Percentiles rank a stretch among this genome's conserved stretches.
Conservation (phyloP, 2,113 vertebrate species). For the Anolis carolinensis region DNA sequence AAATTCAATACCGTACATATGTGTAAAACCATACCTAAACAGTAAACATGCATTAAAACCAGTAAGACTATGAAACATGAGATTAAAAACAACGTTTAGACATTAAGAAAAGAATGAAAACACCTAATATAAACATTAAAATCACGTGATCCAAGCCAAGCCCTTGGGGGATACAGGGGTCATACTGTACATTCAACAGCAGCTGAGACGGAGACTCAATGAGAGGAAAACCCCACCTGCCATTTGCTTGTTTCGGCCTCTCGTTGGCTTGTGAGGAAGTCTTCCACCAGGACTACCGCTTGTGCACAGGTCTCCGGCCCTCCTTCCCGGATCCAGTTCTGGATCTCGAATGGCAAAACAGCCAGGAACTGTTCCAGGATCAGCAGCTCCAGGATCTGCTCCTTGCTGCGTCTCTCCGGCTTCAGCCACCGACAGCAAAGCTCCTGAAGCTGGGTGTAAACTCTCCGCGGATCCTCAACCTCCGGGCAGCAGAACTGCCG, state of each 20-base stretch:
- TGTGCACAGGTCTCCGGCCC: background rate
- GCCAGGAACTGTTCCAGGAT: slow-evolving; percentile 17
- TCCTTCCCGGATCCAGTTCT: slow-evolving; percentile 2
- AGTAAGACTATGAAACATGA: no score
- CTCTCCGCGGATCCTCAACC: slow-evolving; percentile 55
- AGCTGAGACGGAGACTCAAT: no score
- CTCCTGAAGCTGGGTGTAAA: slow-evolving; percentile 51
- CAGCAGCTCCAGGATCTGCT: slow-evolving; percentile 17
- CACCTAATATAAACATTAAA: no score
- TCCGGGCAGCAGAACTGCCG: slow-evolving; percentile 59
- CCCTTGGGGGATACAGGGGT: no score
- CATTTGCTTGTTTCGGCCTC: background rate
- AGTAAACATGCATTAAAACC: no score
- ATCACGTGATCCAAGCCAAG: no score
- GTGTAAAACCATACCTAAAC: no score
- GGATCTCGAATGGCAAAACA: background rate
- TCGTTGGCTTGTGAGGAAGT: background rate
- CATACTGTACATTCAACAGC: background rate
- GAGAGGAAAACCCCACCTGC: slow-evolving; percentile 9
- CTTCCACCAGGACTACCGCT: background rate
- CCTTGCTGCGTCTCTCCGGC: background rate
- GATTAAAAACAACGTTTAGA: no score
- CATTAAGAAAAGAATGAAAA: no score
- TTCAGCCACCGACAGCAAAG: slow-evolving; percentile 55
- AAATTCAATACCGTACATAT: no score